phyloP scores from a whole-genome alignment of 2,888 invertebrate species.

The Steinernema hermaphroditum region DNA sequence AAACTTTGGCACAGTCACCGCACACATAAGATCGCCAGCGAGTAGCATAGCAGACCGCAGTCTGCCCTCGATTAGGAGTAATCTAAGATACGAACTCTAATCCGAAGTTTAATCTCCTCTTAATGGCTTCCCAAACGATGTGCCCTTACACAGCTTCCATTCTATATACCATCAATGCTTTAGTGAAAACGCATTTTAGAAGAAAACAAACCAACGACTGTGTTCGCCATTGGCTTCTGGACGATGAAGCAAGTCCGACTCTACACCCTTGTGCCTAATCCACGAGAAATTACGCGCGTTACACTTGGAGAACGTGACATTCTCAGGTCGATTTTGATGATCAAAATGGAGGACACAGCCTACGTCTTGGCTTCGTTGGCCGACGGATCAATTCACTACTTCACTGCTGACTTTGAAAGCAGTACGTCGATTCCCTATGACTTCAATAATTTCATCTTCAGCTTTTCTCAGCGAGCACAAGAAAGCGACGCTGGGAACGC shows the following conservation, averaged over 20 bases:
- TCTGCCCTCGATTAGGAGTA: too few relatives aligned
- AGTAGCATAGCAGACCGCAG: too few relatives aligned
- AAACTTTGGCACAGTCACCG: too few relatives aligned
- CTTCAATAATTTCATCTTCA: conserved; percentile 33
- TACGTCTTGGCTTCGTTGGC: conserved; percentile 78
- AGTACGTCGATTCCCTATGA: conserved; percentile 54
- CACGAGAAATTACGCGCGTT: background rate
- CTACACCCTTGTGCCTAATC: conserved; percentile 25
- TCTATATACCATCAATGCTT: too few relatives aligned
- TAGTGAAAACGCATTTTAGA: conserved; percentile 34
- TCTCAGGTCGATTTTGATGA: conserved; percentile 90
- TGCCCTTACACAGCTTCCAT: too few relatives aligned
- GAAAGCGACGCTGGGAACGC: conserved; percentile 86
- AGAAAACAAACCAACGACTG: conserved; percentile 32
- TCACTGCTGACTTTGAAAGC: conserved; percentile 75
- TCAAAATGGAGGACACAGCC: conserved; percentile 84
- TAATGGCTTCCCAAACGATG: too few relatives aligned
- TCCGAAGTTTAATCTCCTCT: too few relatives aligned
- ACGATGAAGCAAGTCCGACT: conserved; percentile 35
- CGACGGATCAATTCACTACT: conserved; percentile 96
- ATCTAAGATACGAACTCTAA: too few relatives aligned
- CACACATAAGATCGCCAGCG: too few relatives aligned
- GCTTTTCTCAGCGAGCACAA: conserved; percentile 80
- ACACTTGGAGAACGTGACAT: conserved; percentile 74
- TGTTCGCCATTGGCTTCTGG: conserved; percentile 45